Evolutionary conservation across 2,113 vertebrate genomes (phyloP).

Genomic region (Lepisosteus osseus): DNA sequence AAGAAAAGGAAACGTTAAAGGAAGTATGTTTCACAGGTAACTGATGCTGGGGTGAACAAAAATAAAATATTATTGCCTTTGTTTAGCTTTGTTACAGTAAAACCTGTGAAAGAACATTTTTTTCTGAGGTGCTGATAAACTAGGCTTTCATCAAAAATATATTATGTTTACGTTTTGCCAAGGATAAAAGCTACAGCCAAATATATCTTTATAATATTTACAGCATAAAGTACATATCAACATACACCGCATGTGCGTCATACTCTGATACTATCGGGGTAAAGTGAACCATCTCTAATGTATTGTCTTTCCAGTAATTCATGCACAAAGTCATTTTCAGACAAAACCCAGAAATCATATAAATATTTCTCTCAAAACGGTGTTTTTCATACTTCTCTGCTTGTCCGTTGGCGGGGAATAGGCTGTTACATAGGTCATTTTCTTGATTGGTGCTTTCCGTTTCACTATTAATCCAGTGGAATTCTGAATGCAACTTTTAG

Average conservation of each 20-base stretch:
- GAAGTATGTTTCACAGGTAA: slow-evolving; percentile 13
- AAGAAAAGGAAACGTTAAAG: not conserved
- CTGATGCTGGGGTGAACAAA: slow-evolving; percentile 18
- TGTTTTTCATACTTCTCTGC: too few relatives aligned
- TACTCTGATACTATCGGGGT: too few relatives aligned
- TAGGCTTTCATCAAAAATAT: slow-evolving; percentile 20
- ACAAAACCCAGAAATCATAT: too few relatives aligned
- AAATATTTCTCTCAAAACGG: too few relatives aligned
- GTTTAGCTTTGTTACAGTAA: slow-evolving; percentile 8
- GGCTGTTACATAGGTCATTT: not conserved
- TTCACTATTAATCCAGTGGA: not conserved
- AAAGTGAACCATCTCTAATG: too few relatives aligned
- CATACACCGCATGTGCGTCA: not conserved
- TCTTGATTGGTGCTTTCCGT: not conserved
- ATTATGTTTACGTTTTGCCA: slow-evolving; percentile 23
- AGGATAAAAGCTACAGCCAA: slow-evolving; percentile 10
- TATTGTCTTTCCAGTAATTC: too few relatives aligned
- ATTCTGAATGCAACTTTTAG: not conserved
- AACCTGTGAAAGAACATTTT: slow-evolving; percentile 35
- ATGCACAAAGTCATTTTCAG: too few relatives aligned
- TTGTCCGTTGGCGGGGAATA: too few relatives aligned
- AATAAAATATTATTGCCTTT: slow-evolving; percentile 26
- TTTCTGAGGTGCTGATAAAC: slow-evolving; percentile 25
- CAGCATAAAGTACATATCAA: slow-evolving; percentile 7
- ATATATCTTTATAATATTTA: not conserved